Evolutionary conservation across 1,140 invertebrate species (phyloP), one percentile per base, ranked within the genome.

Genomic region (Geopemphigus sp.): DNA sequence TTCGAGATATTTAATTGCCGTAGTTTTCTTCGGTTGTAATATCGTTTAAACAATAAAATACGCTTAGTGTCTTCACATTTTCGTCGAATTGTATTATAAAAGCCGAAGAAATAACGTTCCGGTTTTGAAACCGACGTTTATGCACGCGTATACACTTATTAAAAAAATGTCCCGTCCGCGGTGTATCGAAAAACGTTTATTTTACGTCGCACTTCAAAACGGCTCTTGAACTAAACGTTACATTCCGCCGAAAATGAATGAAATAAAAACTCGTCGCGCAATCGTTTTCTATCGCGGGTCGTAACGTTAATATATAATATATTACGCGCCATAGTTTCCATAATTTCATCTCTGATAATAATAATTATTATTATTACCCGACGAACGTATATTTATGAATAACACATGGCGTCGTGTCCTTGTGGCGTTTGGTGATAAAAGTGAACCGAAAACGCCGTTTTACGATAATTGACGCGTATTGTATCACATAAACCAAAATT

Each of bases 321-420:
- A 26, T 29, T 1, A 24, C 0, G 5, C 29, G 1, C 39, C 11
- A 53, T 29, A 53, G 22, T 53, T 70, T 70, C 32, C 32, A 39
- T 39, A 39, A 39, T 39, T 39, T 39, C n/a, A 70, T 70, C 66
- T 70, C 57, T 29, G 15, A 61, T 14, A 24, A 57, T 17, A 45
- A 45, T 70, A 32, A 63, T 32, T 63, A 57, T 57, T 64, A 68
- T 68, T 50, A 50, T 68, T 72, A 14, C 24, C 17, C 50, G 29
- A 70, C 22, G 15, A 54, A 54, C 26, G 53, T 29, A 53, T 53
- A 24, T 54, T 54, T 72, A 29, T 54, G 24, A 54, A 3, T 32
- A 53, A 72, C 47, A 72, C 53, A 53, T 54, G 47, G 50, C 29
- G 47, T 72, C 29, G 47, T 72, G 22, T 54, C 19, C 17, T 72